Conservation (phyloP, 2,888 invertebrate genomes). For the Hypomecis atomaria region DNA sequence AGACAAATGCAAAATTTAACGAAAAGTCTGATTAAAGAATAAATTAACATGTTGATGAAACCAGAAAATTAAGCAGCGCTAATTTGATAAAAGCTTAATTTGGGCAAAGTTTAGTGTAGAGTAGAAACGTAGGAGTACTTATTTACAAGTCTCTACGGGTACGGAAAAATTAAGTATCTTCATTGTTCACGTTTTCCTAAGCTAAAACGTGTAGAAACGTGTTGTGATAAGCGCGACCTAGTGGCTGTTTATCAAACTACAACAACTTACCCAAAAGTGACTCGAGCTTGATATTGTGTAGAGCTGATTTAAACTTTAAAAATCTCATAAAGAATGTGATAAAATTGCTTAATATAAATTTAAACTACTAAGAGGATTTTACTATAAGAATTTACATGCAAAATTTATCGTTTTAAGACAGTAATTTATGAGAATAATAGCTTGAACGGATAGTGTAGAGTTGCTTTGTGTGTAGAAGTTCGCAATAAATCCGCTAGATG, state of each 20-base stretch:
- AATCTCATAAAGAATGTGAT: background rate
- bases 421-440: background rate
- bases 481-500: conserved; percentile 68
- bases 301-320: background rate
- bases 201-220: conserved; percentile 24
- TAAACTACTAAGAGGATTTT: background rate
- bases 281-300: conserved; percentile 2
- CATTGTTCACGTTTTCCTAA: conserved; percentile 28
- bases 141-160: conserved; percentile 16
- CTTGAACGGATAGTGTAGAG: conserved; percentile 31
- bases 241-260: conserved; percentile 42
- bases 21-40: conserved; percentile 17
- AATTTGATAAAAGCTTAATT: conserved; percentile 37
- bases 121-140: conserved; percentile 5
- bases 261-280: background rate
- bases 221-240: conserved; percentile 58
- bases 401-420: background rate
- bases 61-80: conserved; percentile 33
- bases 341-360: too few relatives aligned
- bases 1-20: background rate
- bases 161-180: conserved; percentile 25
- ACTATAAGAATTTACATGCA: background rate
- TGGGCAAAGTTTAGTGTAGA: conserved; percentile 22
- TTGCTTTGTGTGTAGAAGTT: conserved; percentile 52
- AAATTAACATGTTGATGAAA: conserved; percentile 30